Conservation (phyloP, 2,113 vertebrate species). For the Passer montanus region DNA sequence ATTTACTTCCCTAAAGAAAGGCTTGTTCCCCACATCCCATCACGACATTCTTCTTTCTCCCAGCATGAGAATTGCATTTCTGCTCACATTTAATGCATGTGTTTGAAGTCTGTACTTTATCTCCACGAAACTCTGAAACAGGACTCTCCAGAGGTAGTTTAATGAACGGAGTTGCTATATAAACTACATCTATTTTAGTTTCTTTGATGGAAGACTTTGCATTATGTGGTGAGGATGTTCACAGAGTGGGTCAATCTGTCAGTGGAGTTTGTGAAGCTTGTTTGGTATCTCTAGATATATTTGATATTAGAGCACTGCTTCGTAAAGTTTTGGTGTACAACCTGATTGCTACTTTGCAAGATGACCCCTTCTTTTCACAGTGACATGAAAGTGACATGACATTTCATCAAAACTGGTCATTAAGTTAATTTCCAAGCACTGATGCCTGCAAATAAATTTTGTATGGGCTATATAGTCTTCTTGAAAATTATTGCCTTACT, state of each 20-base stretch:
- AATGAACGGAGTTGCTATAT: not conserved
- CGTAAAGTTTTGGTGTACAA: not conserved
- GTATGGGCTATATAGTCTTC: not conserved
- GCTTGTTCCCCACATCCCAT: not conserved
- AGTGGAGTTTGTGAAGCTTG: not conserved
- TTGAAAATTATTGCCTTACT: not conserved
- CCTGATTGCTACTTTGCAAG: not conserved
- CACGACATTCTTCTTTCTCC: not conserved
- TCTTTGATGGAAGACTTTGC: not conserved
- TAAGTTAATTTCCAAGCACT: not conserved
- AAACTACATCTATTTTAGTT: not conserved
- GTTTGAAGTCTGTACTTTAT: not conserved
- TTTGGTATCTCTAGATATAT: not conserved
- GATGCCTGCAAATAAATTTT: not conserved
- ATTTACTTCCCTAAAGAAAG: not conserved
- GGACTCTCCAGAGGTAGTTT: not conserved
- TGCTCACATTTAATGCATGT: not conserved
- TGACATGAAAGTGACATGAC: not conserved
- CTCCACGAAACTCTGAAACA: not conserved
- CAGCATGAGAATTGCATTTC: not conserved
- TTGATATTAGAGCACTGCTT: not conserved
- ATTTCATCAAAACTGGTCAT: not conserved
- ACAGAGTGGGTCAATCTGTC: not conserved
- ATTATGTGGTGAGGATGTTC: not conserved
- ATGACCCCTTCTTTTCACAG: not conserved